Evolutionary conservation across 2,797 vertebrate species (phyloP).

Genomic region (Microctenopoma steveboyesi): DNA sequence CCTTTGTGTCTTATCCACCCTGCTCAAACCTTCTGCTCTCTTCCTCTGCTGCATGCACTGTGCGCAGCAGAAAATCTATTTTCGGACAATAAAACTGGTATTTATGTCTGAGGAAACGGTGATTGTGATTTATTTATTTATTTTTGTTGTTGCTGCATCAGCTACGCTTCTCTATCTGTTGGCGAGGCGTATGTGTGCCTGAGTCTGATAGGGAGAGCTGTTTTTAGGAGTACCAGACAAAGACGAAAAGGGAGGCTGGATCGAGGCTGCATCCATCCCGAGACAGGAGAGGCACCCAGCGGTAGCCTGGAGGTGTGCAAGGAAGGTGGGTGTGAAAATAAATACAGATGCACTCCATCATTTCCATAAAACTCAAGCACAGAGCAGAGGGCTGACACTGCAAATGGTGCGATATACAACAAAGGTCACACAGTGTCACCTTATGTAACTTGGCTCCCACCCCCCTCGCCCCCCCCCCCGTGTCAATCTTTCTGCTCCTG

Average conservation of each 20-base stretch:
- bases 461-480: background rate
- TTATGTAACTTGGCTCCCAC: slow-evolving; percentile 51
- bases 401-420: slow-evolving; percentile 49
- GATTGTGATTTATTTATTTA: slow-evolving; percentile 64
- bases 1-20: slow-evolving; percentile 26
- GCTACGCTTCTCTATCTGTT: slow-evolving; percentile 37
- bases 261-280: slow-evolving; percentile 80
- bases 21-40: slow-evolving; percentile 40
- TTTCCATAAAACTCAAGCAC: slow-evolving; percentile 8
- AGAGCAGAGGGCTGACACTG: slow-evolving; percentile 57
- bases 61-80: slow-evolving; percentile 41
- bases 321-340: slow-evolving; percentile 21
- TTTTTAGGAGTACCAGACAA: slow-evolving; percentile 82
- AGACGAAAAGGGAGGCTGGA: slow-evolving; percentile 86
- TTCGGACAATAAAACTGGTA: slow-evolving; percentile 70
- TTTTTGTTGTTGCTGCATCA: slow-evolving; percentile 52
- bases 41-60: slow-evolving; percentile 40
- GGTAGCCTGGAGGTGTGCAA: slow-evolving; percentile 84
- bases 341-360: slow-evolving; percentile 11
- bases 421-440: slow-evolving; percentile 49
- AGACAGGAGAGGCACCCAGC: slow-evolving; percentile 84
- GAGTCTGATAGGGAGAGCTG: slow-evolving; percentile 42
- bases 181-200: slow-evolving; percentile 11
- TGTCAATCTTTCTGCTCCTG: background rate
- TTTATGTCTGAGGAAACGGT: slow-evolving; percentile 66